phyloP scores from a whole-genome alignment of 2,888 invertebrate genomes.

The Synergus japonicus region DNA sequence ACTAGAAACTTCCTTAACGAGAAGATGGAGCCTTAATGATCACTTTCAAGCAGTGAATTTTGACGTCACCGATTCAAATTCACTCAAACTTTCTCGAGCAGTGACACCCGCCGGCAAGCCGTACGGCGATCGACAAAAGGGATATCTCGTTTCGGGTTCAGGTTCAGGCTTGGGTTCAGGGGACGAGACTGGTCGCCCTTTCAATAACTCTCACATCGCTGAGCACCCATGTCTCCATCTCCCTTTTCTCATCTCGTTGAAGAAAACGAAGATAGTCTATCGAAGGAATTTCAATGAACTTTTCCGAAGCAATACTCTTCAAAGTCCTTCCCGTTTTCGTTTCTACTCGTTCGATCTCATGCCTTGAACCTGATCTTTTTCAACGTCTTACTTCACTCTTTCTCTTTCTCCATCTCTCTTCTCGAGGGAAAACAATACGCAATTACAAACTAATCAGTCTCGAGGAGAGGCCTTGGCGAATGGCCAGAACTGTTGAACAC shows the following conservation, averaged over 20 bases:
- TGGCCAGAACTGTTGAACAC: slow-evolving; percentile 66
- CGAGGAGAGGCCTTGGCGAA: slow-evolving; percentile 59
- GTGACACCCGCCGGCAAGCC: slow-evolving; percentile 16
- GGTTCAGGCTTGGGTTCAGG: background rate
- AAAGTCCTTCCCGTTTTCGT: background rate
- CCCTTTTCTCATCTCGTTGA: slow-evolving; percentile 15
- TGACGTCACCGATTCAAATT: slow-evolving; percentile 55
- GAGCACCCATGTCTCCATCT: slow-evolving; percentile 25
- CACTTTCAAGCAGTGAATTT: slow-evolving; percentile 46
- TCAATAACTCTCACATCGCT: slow-evolving; percentile 9
- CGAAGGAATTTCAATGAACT: slow-evolving; percentile 35
- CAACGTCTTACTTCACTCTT: slow-evolving; percentile 42
- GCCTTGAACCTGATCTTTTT: background rate
- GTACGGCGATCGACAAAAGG: slow-evolving; percentile 25
- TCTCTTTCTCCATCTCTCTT: slow-evolving; percentile 43
- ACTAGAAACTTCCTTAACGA: slow-evolving; percentile 54
- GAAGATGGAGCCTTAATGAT: slow-evolving; percentile 48
- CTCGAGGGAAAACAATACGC: slow-evolving; percentile 64
- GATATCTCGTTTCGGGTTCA: slow-evolving; percentile 44
- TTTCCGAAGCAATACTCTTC: slow-evolving; percentile 29
- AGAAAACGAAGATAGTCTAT: slow-evolving; percentile 41
- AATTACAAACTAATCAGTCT: slow-evolving; percentile 71
- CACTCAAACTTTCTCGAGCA: slow-evolving; percentile 45
- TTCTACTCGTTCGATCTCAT: background rate
- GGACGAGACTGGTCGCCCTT: slow-evolving; percentile 24